These are phyloP conservation scores for Aleiodes alternator DNA, from an alignment of 2,888 invertebrate species.

Conservation along the genomic window DNA sequence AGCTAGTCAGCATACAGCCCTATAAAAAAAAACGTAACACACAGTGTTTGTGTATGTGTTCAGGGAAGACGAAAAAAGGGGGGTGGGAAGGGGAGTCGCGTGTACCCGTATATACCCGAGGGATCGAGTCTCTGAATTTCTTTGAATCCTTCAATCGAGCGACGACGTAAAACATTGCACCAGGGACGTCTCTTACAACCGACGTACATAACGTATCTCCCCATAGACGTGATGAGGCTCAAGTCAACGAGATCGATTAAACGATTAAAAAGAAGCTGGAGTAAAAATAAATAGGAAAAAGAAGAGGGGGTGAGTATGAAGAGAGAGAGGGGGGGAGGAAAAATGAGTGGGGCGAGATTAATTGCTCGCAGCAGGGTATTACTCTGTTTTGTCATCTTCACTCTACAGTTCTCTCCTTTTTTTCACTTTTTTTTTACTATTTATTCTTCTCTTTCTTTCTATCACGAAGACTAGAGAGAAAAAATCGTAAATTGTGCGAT, in stretches of 20 bases:
- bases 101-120: constrained; percentile 44
- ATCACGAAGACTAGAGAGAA: background rate
- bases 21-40: constrained; percentile 2
- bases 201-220: constrained; percentile 35
- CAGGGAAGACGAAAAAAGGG: constrained; percentile 47
- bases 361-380: constrained; percentile 38
- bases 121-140: constrained; percentile 58
- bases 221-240: constrained; percentile 26
- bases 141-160: constrained; percentile 72
- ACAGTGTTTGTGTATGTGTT: constrained; percentile 48
- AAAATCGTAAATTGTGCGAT: constrained; percentile 38
- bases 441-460: background rate
- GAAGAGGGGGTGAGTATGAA: constrained; percentile 10
- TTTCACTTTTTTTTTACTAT: background rate
- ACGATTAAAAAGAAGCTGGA: constrained; percentile 25
- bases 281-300: constrained; percentile 28
- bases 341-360: constrained; percentile 20
- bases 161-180: constrained; percentile 55
- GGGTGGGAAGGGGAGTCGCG: constrained; percentile 40
- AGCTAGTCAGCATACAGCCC: constrained; percentile 70
- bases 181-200: constrained; percentile 38
- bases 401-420: constrained; percentile 14
- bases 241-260: constrained; percentile 36
- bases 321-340: background rate
- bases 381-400: constrained; percentile 15